Base-by-base conservation (phyloP, 2,888 invertebrate species). In the Girardia tigrina region DNA sequence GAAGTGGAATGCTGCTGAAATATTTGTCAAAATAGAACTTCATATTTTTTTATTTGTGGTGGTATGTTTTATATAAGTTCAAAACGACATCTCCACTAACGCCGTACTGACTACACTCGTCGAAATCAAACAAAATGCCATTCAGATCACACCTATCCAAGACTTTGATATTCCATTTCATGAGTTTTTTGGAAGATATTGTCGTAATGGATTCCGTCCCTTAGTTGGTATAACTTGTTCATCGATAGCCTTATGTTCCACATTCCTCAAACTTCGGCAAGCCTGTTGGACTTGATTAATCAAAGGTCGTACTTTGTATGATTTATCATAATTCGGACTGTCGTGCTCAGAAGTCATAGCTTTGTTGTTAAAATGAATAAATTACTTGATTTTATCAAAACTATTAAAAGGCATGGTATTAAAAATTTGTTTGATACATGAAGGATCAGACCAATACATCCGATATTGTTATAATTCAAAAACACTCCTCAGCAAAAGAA, bases 211-310 rank as follows among this genome's bases (percentile, higher is more conserved):
- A 42, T 36, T 76, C 71, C 70, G 71, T 0, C 78, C 78, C 72
- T 78, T 78, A 74, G 76, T 76, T 26, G 77, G 75, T 14, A 78
- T 74, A 1, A 78, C 77, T 76, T 76, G 77, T 72, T 78, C 78
- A 78, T 78, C 78, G 26, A 78, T 72, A 28, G 74, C 56, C 36
- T 76, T 71, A 23, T 73, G n/a, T 56, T 77, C 77, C 16, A 73
- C 74, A 23, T 72, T 29, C 26, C 26, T 26, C 74, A 78, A 28
- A 26, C 28, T 42, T 28, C 36, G 75, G 42, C 76, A 78, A 26
- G 73, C 76, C n/a, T 75, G 69, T 23, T 29, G 26, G 12, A 79
- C 29, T 23, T 42, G 36, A 28, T 78, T 75, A 14, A 79, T 26
- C 1, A 79, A 28, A 28, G 77, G 78, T n/a, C 78, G 28, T 56